Conservation (phyloP, 2,888 invertebrate genomes). For the Troides oblongomaculatus region DNA sequence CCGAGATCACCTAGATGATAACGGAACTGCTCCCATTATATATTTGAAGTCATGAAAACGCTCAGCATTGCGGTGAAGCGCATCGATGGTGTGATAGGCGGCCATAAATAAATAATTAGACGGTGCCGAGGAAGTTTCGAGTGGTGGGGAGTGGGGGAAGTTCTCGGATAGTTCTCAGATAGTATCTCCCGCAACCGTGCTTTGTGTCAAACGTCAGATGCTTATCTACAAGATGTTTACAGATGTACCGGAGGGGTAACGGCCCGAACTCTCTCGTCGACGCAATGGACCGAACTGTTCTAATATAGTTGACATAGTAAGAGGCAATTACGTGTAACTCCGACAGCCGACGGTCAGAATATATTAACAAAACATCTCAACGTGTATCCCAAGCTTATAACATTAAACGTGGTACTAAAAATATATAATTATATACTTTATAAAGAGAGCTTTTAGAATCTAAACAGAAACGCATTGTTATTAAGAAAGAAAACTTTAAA, state of each 20-base stretch:
- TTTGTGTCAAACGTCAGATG: constrained; percentile 80
- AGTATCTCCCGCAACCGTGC: constrained; percentile 74
- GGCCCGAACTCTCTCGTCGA: constrained; percentile 60
- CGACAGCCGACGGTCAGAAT: not conserved
- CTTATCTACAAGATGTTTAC: constrained; percentile 76
- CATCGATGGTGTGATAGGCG: constrained; percentile 74
- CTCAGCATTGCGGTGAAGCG: constrained; percentile 70
- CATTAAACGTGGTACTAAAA: no score
- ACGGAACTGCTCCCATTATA: constrained; percentile 58
- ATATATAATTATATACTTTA: no score
- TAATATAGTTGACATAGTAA: constrained; percentile 63
- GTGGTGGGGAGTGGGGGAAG: constrained; percentile 42
- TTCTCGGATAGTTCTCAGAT: constrained; percentile 72
- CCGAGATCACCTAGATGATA: constrained; percentile 71
- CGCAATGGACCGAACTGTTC: constrained; percentile 67
- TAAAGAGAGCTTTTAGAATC: no score
- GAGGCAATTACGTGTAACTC: constrained; percentile 60
- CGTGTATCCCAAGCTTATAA: no score
- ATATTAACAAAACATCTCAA: no score
- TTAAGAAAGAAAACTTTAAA: not conserved
- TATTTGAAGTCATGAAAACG: constrained; percentile 70
- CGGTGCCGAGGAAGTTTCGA: constrained; percentile 60
- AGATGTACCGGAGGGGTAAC: constrained; percentile 77
- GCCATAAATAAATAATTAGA: constrained; percentile 79
- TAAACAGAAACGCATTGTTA: no score